Evolutionary conservation across 2,888 invertebrate species (phyloP).

Genomic region (Notodonta dromedarius): DNA sequence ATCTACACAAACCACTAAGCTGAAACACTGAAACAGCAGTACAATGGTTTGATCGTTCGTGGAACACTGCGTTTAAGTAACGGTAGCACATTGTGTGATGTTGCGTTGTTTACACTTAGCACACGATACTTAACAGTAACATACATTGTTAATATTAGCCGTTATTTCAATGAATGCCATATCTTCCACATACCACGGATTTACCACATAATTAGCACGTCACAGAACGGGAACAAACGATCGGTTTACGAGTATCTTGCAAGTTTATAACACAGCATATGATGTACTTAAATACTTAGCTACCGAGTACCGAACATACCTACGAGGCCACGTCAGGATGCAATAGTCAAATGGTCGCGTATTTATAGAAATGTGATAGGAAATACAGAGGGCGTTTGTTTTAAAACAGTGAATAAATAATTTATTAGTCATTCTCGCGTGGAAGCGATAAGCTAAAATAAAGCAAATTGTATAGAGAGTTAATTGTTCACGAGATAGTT

Average conservation of each 20-base stretch:
- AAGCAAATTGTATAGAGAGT: too few relatives aligned
- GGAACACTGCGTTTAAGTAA: slow-evolving; percentile 62
- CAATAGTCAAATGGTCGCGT: background rate
- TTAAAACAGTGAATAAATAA: too few relatives aligned
- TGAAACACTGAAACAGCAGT: slow-evolving; percentile 38
- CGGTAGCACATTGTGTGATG: slow-evolving; percentile 59
- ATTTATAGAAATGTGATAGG: slow-evolving; percentile 1
- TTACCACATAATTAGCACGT: slow-evolving; percentile 53
- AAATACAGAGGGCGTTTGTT: too few relatives aligned
- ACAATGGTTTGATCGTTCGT: slow-evolving; percentile 53
- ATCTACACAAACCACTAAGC: slow-evolving; percentile 32
- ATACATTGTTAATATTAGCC: slow-evolving; percentile 68
- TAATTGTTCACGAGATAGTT: too few relatives aligned
- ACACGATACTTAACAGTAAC: slow-evolving; percentile 57
- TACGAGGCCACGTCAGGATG: too few relatives aligned
- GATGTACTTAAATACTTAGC: too few relatives aligned
- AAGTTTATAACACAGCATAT: slow-evolving; percentile 4
- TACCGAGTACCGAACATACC: rapidly evolving
- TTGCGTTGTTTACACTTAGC: slow-evolving; percentile 64
- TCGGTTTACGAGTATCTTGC: slow-evolving; percentile 13
- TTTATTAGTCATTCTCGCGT: too few relatives aligned
- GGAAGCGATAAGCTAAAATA: too few relatives aligned
- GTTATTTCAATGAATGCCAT: slow-evolving; percentile 55
- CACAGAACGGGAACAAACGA: slow-evolving; percentile 35
- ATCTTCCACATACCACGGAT: slow-evolving; percentile 49